Evolutionary conservation across 1,140 invertebrate species (phyloP).

Genomic region (Phocides pigmalion): DNA sequence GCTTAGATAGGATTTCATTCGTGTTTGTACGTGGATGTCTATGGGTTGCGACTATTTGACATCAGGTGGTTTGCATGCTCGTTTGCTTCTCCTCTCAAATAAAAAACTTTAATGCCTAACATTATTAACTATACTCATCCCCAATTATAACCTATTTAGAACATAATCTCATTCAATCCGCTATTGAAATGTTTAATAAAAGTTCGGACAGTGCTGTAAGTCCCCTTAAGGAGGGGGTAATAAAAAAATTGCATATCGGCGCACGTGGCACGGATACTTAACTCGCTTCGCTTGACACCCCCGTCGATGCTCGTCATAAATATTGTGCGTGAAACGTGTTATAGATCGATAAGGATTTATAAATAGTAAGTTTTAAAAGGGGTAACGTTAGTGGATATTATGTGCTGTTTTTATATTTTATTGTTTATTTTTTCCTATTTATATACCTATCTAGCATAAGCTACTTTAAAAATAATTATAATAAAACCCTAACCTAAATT

Average conservation of each 20-base stretch:
- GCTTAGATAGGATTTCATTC: no score
- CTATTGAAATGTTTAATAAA: constrained; percentile 47
- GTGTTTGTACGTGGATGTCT: no score
- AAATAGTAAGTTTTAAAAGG: constrained; percentile 6
- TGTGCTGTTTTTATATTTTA: no score
- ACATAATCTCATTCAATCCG: constrained; percentile 14
- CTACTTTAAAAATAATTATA: no score
- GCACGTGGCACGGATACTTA: constrained; percentile 70
- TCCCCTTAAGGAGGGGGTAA: constrained; percentile 46
- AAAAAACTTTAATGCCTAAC: no score
- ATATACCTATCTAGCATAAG: no score
- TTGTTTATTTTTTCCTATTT: no score
- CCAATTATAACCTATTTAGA: constrained; percentile 16
- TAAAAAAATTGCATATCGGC: constrained; percentile 62
- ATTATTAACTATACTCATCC: not conserved
- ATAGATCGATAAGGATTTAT: constrained; percentile 24
- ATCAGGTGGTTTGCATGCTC: no score
- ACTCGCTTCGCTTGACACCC: constrained; percentile 66
- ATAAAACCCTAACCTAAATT: no score
- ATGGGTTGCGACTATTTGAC: no score
- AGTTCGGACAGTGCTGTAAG: constrained; percentile 55
- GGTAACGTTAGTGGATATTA: not conserved
- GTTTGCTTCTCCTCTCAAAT: no score
- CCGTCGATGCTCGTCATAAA: constrained; percentile 35
- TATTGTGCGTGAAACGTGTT: constrained; percentile 33